These are phyloP conservation scores for Bombus sylvicola DNA, from an alignment of 1,140 invertebrate species.

Conservation along the genomic window DNA sequence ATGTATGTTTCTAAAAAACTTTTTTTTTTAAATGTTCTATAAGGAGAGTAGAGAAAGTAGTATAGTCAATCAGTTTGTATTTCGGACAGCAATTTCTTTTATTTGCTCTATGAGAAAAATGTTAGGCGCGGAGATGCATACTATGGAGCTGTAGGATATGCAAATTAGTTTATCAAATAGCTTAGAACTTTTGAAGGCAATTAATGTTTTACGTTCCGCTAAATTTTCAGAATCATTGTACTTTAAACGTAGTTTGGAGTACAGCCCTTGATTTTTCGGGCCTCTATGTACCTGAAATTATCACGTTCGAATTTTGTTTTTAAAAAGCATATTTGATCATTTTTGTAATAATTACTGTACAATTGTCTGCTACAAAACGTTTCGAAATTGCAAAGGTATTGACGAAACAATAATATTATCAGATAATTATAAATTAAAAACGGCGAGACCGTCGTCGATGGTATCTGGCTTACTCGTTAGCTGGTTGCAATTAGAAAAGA, in stretches of 20 bases:
- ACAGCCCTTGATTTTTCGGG: too few species aligned
- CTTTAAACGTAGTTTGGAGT: too few species aligned
- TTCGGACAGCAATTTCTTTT: too few species aligned
- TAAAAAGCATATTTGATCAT: neutral
- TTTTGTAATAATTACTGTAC: neutral
- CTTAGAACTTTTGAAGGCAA: too few species aligned
- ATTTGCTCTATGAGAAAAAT: too few species aligned
- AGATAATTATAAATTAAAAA: constrained; percentile 47
- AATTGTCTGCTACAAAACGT: neutral
- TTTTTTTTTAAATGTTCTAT: neutral
- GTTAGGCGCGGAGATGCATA: too few species aligned
- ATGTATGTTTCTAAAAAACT: neutral
- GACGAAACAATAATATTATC: neutral
- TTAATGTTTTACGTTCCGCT: too few species aligned
- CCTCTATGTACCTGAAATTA: too few species aligned
- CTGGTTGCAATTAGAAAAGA: constrained; percentile 45
- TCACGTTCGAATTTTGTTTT: too few species aligned
- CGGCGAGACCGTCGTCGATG: constrained; percentile 8
- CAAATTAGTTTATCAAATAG: too few species aligned
- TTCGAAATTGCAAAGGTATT: neutral
- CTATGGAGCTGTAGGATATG: too few species aligned
- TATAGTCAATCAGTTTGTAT: neutral
- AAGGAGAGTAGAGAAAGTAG: neutral
- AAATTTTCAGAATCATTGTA: too few species aligned
- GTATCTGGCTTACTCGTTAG: constrained; percentile 20